These are phyloP conservation scores for Dasypogon diadema DNA, from an alignment of 2,888 invertebrate genomes.

Conservation along the genomic window DNA sequence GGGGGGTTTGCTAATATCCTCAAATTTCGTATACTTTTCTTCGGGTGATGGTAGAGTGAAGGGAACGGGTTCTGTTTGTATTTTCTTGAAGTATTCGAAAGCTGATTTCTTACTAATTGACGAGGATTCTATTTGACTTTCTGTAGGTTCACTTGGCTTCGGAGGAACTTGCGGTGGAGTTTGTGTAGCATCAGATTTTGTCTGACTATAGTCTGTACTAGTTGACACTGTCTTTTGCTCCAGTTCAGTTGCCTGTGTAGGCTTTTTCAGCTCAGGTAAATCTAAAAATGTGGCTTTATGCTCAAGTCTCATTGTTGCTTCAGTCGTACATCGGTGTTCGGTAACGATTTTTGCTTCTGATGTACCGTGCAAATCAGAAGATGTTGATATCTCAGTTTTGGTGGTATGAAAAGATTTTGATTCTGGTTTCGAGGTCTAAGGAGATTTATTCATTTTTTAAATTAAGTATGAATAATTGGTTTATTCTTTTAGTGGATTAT, in stretches of 20 bases:
- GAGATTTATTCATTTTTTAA: slow-evolving; percentile 3
- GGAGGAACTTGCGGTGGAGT: slow-evolving; percentile 62
- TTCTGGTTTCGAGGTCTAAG: slow-evolving; percentile 62
- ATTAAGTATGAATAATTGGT: no score
- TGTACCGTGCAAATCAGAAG: slow-evolving; percentile 66
- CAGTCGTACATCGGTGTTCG: slow-evolving; percentile 69
- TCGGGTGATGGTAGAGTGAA: slow-evolving; percentile 61
- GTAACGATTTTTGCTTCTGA: slow-evolving; percentile 68
- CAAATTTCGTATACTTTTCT: slow-evolving; percentile 69
- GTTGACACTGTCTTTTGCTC: slow-evolving; percentile 58
- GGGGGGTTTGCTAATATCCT: slow-evolving; percentile 58
- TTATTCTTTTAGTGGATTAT: slow-evolving; percentile 13
- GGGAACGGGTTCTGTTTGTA: slow-evolving; percentile 65
- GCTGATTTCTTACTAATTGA: slow-evolving; percentile 76
- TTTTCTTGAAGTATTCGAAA: slow-evolving; percentile 76
- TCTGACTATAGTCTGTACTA: slow-evolving; percentile 58
- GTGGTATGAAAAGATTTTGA: slow-evolving; percentile 64
- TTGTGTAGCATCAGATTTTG: slow-evolving; percentile 61
- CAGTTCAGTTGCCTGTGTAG: slow-evolving; percentile 55
- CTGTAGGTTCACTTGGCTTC: slow-evolving; percentile 19
- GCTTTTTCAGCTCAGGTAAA: slow-evolving; percentile 62
- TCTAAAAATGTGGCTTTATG: slow-evolving; percentile 66
- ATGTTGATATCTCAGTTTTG: slow-evolving; percentile 63
- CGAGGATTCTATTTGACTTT: slow-evolving; percentile 68
- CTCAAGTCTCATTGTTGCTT: slow-evolving; percentile 69